Conservation (phyloP, 2,113 vertebrate species). For the Phylloscopus trochilus region DNA sequence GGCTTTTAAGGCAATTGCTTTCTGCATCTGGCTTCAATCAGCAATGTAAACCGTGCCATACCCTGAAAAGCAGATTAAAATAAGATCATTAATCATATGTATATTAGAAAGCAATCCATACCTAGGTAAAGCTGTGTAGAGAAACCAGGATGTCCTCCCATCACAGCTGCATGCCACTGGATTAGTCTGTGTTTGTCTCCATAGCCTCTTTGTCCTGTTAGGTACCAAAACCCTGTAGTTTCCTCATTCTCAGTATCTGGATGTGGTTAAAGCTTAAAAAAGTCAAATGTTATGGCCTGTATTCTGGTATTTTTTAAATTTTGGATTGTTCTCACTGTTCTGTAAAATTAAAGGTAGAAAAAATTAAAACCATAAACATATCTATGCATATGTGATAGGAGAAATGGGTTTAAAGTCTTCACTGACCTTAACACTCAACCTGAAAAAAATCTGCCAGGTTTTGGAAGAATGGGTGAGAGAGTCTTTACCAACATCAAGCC, state of each 20-base stretch:
- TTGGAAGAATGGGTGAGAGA: not conserved
- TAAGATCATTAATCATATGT: not conserved
- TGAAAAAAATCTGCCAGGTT: not conserved
- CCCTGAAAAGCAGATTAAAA: not conserved
- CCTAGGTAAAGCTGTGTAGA: slow-evolving; percentile 52
- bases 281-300: not conserved
- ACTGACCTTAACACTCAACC: not conserved
- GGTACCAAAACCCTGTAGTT: not conserved
- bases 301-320: not conserved
- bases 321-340: not conserved
- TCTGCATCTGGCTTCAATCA: not conserved
- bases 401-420: not conserved
- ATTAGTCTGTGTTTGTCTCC: slow-evolving; percentile 27
- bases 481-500: not conserved
- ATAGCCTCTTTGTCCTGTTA: slow-evolving; percentile 15
- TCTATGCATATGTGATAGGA: not conserved
- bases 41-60: not conserved
- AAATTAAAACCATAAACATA: not conserved
- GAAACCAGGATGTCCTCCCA: slow-evolving; percentile 20
- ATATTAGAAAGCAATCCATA: not conserved
- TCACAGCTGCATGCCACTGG: slow-evolving; percentile 36
- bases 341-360: not conserved
- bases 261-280: not conserved
- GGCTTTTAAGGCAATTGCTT: not conserved
- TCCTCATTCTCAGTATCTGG: slow-evolving; percentile 32